Percentiles rank a stretch among this genome's conserved stretches.
phyloP scores from a whole-genome alignment of 2,888 invertebrate genomes.

The Himalopsyche japonica region DNA sequence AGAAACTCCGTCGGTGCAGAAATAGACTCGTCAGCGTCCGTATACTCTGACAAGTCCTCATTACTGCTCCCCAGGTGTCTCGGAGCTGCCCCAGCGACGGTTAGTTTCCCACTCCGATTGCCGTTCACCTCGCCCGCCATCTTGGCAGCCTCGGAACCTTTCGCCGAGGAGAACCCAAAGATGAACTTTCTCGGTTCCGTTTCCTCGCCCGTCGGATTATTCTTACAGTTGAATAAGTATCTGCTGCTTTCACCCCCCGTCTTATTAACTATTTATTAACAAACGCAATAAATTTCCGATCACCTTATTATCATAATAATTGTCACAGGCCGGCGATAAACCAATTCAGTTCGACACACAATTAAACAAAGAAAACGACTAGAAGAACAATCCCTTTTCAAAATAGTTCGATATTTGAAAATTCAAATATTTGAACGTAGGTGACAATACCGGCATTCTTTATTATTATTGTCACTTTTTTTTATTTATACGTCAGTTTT shows the following conservation, averaged over 20 bases:
- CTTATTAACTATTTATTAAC: neutral
- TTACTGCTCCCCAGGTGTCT: constrained; percentile 59
- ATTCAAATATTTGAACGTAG: neutral
- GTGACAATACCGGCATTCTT: neutral
- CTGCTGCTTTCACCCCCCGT: constrained; percentile 19
- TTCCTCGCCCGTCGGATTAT: neutral
- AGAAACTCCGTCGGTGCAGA: constrained; percentile 78
- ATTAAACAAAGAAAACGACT: neutral
- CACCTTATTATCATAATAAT: constrained; percentile 2
- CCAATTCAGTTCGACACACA: neutral
- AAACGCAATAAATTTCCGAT: neutral
- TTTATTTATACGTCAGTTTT: neutral
- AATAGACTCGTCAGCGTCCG: constrained; percentile 71
- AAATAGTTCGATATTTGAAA: neutral
- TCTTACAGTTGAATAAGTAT: neutral
- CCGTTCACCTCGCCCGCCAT: constrained; percentile 21
- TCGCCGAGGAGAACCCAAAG: neutral
- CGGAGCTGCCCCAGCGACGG: constrained; percentile 26
- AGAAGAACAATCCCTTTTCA: neutral
- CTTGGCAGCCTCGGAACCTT: neutral
- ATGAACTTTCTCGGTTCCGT: neutral
- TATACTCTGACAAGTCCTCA: constrained; percentile 71
- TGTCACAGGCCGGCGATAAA: neutral
- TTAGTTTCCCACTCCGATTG: constrained; percentile 2
- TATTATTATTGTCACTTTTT: neutral